phyloP scores from a whole-genome alignment of 2,113 vertebrate genomes.

The Burhinus bistriatus region DNA sequence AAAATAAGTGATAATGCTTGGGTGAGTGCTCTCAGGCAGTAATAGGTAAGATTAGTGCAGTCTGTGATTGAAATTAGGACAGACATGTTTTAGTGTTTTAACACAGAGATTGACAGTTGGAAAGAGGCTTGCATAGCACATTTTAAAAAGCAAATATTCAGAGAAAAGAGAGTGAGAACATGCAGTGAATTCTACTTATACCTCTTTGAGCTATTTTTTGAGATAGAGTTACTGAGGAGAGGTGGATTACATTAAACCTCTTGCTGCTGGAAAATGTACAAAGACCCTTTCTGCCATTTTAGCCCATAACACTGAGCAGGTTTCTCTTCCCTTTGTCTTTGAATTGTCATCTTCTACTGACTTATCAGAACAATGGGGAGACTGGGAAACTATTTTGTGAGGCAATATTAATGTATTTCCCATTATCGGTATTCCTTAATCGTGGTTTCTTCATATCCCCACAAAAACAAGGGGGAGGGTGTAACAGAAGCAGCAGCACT shows the following conservation, averaged over 20 bases:
- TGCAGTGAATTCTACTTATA: constrained; percentile 1
- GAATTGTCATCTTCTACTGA: not conserved
- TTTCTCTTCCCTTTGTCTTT: not conserved
- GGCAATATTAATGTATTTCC: not conserved
- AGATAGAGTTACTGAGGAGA: not conserved
- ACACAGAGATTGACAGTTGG: constrained; percentile 21
- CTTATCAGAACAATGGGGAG: not conserved
- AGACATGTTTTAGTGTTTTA: not conserved
- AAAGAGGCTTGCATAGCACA: constrained; percentile 4
- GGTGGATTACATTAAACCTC: not conserved
- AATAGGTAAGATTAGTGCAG: not conserved
- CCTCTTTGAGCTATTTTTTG: constrained; percentile 36
- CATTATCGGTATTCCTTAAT: not conserved
- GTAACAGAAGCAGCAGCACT: not conserved
- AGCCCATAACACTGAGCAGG: not conserved
- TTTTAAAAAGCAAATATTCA: constrained; percentile 16
- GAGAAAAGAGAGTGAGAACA: constrained; percentile 10
- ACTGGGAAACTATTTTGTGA: not conserved
- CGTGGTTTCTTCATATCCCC: not conserved
- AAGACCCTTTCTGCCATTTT: not conserved
- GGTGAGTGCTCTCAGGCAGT: not conserved
- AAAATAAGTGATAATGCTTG: not conserved
- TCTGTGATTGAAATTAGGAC: constrained; percentile 10
- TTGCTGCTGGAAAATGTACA: not conserved
- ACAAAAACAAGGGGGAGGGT: not conserved